These are phyloP conservation scores for Naso thynnoides DNA, from an alignment of 2,797 vertebrate genomes.

Conservation along the genomic window DNA sequence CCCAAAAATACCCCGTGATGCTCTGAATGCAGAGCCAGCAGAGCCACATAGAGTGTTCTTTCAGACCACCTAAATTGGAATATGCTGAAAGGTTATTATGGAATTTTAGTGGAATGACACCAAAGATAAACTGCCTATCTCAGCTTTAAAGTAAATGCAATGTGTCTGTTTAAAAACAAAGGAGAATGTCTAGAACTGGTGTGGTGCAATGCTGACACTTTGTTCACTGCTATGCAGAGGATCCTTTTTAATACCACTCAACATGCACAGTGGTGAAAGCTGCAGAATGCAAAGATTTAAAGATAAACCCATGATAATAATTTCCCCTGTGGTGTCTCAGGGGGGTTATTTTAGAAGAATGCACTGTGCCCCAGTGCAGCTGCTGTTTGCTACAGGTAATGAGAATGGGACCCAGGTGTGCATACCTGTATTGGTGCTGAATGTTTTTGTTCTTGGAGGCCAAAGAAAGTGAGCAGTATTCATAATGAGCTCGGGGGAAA, in stretches of 20 bases:
- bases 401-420: conserved; percentile 53
- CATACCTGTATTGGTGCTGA: conserved; percentile 49
- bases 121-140: too few relatives aligned
- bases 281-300: conserved; percentile 3
- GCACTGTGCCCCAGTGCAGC: conserved; percentile 14
- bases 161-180: not conserved
- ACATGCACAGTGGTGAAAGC: not conserved
- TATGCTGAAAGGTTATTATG: too few relatives aligned
- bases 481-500: conserved; percentile 18
- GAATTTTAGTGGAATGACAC: too few relatives aligned
- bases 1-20: too few relatives aligned
- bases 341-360: conserved; percentile 31
- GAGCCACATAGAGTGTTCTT: too few relatives aligned
- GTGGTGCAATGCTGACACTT: not conserved
- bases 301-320: conserved; percentile 19
- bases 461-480: conserved; percentile 18
- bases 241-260: not conserved
- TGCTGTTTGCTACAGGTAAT: conserved; percentile 13
- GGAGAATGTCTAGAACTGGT: not conserved
- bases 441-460: conserved; percentile 39
- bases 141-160: not conserved
- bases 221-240: not conserved
- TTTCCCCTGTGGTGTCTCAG: not conserved
- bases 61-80: too few relatives aligned
- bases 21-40: too few relatives aligned